Evolutionary conservation across 2,113 vertebrate species (phyloP), one percentile per base, ranked within the genome.

Genomic region (Microcebus jonahi): DNA sequence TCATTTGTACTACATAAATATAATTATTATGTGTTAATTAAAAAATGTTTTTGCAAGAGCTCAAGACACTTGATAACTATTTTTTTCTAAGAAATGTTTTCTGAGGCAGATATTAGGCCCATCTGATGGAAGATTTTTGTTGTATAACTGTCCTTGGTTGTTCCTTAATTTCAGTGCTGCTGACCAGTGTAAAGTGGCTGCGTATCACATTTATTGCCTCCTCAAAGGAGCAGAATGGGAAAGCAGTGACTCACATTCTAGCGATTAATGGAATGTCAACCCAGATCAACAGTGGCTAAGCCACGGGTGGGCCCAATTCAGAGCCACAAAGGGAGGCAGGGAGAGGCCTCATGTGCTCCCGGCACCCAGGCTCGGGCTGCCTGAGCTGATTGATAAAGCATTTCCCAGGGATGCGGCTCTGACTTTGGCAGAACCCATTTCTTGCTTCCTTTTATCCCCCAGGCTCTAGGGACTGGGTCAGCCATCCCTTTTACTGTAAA

Each of bases 381-480:
- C 9, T 4, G 20, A 13, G 12, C 29, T 6, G 4, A 21, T 0
- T 1, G n/a, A 39, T 12, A 18, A 50, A 17, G 39, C 1, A 1
- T 5, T 34, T 65, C 18, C 45, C 39, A 45, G 80, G 36, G 10
- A 13, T 1, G 0, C 2, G 45, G 27, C 63, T 36, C 61, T 79
- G 70, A 48, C 63, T 77, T 59, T 13, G 39, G 2, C 17, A 45
- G 57, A 11, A 48, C 34, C 5, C 3, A 59, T 21, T 83, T 29
- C 21, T 61, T n/a, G 77, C 34, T 59, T 48, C 5, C 36, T 71
- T 61, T 53, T 50, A 76, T n/a, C 17, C 34, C 71, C 6, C 25
- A 23, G 79, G 53, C 10, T 73, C 59, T 76, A 9, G 27, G 39
- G 29, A 25, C 31, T 73, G 48, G 0, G 4, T 63, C 55, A 82